Base-by-base conservation (phyloP, 2,113 vertebrate genomes). In the Callipepla squamata region DNA sequence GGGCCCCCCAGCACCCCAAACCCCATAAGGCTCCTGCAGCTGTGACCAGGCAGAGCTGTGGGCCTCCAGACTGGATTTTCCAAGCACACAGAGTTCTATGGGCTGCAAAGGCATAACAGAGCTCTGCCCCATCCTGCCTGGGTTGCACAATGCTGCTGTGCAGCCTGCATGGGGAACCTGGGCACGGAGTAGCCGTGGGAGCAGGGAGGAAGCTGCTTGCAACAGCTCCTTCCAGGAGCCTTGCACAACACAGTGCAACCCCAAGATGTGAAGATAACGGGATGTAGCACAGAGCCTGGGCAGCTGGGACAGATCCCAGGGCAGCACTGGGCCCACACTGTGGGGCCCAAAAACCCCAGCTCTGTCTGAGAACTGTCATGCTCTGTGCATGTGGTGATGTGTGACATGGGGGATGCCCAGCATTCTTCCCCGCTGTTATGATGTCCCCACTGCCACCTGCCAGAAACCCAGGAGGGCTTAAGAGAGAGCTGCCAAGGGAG, bases 261-360 rank as follows among this genome's bases (percentile, higher is more conserved):
- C 80, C 1, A 0, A 0, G 0, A 20, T 3, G 36, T 36, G 63
- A 25, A 5, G 25, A 10, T 6, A 32, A 34, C 0, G 21, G 28
- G 59, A 0, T 30, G 44, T 48, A 55, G 69, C 89, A 80, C 2
- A 0, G 75, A 80, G 61, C 72, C n/a, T 1, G 0, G 16, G 50
- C 8, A 38, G 63, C 82, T n/a, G 89, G 9, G 85, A 76, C 69
- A 28, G 36, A 48, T 76, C 38, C 74, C 11, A 7, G 80, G 22
- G 77, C 79, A 93, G 36, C 0, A 1, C 75, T 47, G 57, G 74
- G 47, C 74, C 65, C 28, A 55, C 28, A 55, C 8, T 17, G 6
- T 55, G 53, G 26, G 20, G 9, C 10, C 62, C 55, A 11, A 15
- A 25, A 25, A 28, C 19, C n/a, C n/a, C n/a, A 30, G 20, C 1